These are phyloP conservation scores for Nesidiocoris tenuis DNA, from an alignment of 2,888 invertebrate genomes.

Conservation along the genomic window DNA sequence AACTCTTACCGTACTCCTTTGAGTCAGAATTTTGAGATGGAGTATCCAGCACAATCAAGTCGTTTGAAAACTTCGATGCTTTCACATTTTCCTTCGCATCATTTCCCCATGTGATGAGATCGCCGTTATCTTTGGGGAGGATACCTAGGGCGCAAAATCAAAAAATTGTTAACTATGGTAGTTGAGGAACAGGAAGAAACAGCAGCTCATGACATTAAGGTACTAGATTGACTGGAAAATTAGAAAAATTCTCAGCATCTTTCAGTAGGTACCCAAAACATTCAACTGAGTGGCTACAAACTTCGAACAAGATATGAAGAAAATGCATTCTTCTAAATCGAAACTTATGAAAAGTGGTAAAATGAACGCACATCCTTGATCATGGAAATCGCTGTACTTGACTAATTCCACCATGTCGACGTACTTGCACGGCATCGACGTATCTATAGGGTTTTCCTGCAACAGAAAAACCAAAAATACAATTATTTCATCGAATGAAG, in stretches of 20 bases:
- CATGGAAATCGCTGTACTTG: conserved; percentile 55
- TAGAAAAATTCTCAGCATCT: too few species aligned
- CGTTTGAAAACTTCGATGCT: conserved; percentile 14
- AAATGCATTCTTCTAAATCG: too few species aligned
- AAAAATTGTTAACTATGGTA: too few species aligned
- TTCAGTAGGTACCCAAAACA: too few species aligned
- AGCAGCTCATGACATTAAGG: too few species aligned
- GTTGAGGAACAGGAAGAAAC: too few species aligned
- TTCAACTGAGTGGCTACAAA: too few species aligned
- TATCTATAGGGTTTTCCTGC: conserved; percentile 8
- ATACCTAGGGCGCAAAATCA: too few species aligned
- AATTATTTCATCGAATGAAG: too few species aligned
- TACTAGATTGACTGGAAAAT: too few species aligned
- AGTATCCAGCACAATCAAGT: conserved; percentile 38
- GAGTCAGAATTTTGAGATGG: conserved; percentile 35
- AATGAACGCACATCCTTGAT: conserved; percentile 46
- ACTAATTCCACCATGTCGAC: conserved; percentile 54
- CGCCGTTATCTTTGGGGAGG: conserved; percentile 24
- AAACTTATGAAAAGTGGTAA: too few species aligned
- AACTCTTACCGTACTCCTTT: conserved; percentile 33
- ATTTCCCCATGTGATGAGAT: conserved; percentile 23
- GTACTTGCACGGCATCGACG: not conserved
- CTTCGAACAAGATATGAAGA: too few species aligned
- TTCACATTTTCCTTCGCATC: conserved; percentile 3
- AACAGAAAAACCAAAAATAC: not conserved